These are phyloP conservation scores for Turnix velox DNA, from an alignment of 2,113 vertebrate species.

Conservation along the genomic window DNA sequence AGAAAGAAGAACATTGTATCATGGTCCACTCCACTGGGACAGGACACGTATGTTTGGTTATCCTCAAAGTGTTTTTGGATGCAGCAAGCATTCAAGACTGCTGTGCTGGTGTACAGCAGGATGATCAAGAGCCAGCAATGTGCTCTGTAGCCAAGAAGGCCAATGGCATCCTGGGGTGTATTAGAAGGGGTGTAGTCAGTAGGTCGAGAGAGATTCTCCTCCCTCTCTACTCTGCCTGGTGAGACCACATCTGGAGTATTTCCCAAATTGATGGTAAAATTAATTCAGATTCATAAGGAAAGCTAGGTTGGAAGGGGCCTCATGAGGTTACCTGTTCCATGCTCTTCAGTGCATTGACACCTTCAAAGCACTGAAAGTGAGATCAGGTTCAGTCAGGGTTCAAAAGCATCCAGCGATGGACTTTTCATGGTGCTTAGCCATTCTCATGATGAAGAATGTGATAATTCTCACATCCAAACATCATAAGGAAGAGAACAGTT, in stretches of 20 bases:
- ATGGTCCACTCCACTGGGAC: not conserved
- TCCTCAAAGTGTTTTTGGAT: not conserved
- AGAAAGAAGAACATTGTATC: not conserved
- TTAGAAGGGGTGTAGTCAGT: too few relatives aligned
- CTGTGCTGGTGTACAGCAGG: too few relatives aligned
- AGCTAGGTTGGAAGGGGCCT: not conserved
- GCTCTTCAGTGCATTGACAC: not conserved
- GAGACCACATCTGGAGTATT: too few relatives aligned
- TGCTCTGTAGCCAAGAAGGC: too few relatives aligned
- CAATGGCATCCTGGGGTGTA: too few relatives aligned
- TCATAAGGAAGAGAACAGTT: not conserved
- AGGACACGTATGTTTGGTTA: not conserved
- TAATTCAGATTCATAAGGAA: not conserved
- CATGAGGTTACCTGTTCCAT: not conserved
- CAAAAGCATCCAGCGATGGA: rapidly evolving
- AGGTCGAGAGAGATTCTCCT: too few relatives aligned
- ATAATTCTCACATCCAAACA: not conserved
- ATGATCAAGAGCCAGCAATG: too few relatives aligned
- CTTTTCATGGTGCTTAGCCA: not conserved
- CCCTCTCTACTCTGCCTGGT: too few relatives aligned
- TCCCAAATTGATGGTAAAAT: too few relatives aligned
- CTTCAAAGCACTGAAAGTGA: not conserved
- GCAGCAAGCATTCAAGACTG: not conserved
- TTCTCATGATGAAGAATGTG: not conserved
- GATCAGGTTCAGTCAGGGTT: not conserved